Percentiles rank a stretch among this genome's conserved stretches.
Evolutionary conservation across 1,140 invertebrate genomes (phyloP).

Genomic region (Microvelia longipes): DNA sequence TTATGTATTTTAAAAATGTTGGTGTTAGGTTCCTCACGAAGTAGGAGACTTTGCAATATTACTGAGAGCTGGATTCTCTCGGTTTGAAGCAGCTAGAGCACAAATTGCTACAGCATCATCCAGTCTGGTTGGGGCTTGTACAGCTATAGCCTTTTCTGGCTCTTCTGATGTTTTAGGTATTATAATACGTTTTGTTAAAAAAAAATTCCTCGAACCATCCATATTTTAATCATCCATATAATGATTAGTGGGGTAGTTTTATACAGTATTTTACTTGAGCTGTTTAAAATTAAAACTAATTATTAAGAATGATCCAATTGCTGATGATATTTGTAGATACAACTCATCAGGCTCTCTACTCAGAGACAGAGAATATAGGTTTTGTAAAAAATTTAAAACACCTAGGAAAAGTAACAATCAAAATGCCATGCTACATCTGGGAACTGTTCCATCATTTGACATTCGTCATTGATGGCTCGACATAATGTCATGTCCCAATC

Average conservation of each 20-base stretch:
- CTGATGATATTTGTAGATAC: too few species aligned
- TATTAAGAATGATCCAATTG: not conserved
- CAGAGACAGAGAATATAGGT: too few species aligned
- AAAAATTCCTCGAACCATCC: not conserved
- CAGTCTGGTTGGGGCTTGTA: slow-evolving; percentile 71
- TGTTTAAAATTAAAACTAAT: not conserved
- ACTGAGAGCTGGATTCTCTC: slow-evolving; percentile 77
- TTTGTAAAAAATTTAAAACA: too few species aligned
- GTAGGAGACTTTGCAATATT: slow-evolving; percentile 94
- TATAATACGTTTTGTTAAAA: too few species aligned
- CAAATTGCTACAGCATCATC: slow-evolving; percentile 77
- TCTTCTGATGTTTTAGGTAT: slow-evolving; percentile 4
- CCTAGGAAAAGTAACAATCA: too few species aligned
- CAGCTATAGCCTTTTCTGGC: slow-evolving; percentile 54
- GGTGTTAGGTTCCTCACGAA: slow-evolving; percentile 77
- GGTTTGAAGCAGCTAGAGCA: slow-evolving; percentile 84
- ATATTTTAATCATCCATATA: not conserved
- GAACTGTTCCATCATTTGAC: too few species aligned
- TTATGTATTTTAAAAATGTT: too few species aligned
- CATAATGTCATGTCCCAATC: too few species aligned
- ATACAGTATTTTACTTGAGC: not conserved
- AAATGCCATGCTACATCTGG: too few species aligned
- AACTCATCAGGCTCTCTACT: too few species aligned
- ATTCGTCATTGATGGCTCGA: too few species aligned
- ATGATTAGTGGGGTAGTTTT: not conserved